Base-by-base conservation (phyloP, 2,797 vertebrate genomes). In the Orestias chungarensis region DNA sequence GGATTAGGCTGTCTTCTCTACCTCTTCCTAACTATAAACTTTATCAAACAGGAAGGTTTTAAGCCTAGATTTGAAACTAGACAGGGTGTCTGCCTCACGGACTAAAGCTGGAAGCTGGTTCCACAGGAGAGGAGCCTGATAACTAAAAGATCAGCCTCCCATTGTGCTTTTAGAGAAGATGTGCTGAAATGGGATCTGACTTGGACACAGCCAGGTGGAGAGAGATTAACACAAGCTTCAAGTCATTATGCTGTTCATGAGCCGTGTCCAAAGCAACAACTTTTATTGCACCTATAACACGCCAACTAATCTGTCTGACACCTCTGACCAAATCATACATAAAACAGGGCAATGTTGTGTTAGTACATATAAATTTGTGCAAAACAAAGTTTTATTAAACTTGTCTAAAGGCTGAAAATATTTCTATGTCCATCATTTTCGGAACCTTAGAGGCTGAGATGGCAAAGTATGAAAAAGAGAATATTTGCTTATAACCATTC, bases 221-320 rank as follows among this genome's bases (percentile, higher is more conserved):
- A 78, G 79, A 83, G 86, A 88, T 86, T 87, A 90, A 83, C 86
- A 81, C 76, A 83, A 84, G 78, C 81, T 84, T 23, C 29, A 59
- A 87, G 85, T 91, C 86, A 86, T 92, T 87, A 89, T 49, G 69
- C 71, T 42, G 84, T 86, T 88, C 88, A 91, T 89, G 87, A 91
- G 87, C 91, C 80, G 76, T 88, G 89, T 89, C 91, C 86, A 89
- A 88, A 91, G 90, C 78, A 86, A 85, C 86, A 87, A 82, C 78
- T 88, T 91, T 91, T 87, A 91, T 79, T 87, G 85, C 82, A 90
- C 89, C 89, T 90, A 86, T 88, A 90, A 89, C 88, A 91, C 81
- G 86, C 82, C 78, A 78, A 83, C 86, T 90, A 91, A 92, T 91
- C 88, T 87, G 84, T 80, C 85, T 82, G 81, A 90, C 89, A 89